Conservation (phyloP, 2,797 vertebrate genomes). For the Sorex maritimensis region DNA sequence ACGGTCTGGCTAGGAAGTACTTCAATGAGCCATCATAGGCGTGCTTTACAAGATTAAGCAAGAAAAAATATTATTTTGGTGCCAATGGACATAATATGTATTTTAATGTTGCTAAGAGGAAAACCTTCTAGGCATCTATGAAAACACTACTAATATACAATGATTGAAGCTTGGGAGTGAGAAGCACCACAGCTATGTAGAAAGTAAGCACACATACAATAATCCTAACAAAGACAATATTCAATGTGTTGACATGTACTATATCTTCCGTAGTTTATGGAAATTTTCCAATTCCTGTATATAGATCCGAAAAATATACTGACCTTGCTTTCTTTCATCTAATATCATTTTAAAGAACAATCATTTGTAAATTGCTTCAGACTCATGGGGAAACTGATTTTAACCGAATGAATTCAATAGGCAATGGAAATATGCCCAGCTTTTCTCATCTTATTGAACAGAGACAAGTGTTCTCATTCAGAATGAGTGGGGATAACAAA, state of each 20-base stretch:
- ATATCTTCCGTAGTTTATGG: neutral
- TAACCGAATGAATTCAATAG: conserved; percentile 9
- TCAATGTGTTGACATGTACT: neutral
- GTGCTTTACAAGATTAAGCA: neutral
- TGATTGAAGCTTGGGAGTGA: neutral
- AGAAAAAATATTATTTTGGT: neutral
- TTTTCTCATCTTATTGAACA: neutral
- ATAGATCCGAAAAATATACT: neutral
- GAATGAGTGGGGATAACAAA: neutral
- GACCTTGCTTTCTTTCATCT: neutral
- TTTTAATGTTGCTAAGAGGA: conserved; percentile 26
- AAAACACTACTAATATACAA: conserved; percentile 37
- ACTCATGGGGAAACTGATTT: neutral
- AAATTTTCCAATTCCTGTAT: neutral
- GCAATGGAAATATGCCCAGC: neutral
- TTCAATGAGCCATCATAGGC: neutral
- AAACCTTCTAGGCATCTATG: conserved; percentile 1
- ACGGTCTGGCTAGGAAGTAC: neutral
- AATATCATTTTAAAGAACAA: neutral
- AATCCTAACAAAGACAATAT: conserved; percentile 17
- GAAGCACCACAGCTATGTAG: neutral
- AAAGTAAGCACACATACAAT: neutral
- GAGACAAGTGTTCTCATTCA: conserved; percentile 24
- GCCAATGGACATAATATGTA: neutral
- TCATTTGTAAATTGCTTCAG: conserved; percentile 25